phyloP scores from a whole-genome alignment of 1,140 invertebrate species.

The Aphelenchoides avenae region DNA sequence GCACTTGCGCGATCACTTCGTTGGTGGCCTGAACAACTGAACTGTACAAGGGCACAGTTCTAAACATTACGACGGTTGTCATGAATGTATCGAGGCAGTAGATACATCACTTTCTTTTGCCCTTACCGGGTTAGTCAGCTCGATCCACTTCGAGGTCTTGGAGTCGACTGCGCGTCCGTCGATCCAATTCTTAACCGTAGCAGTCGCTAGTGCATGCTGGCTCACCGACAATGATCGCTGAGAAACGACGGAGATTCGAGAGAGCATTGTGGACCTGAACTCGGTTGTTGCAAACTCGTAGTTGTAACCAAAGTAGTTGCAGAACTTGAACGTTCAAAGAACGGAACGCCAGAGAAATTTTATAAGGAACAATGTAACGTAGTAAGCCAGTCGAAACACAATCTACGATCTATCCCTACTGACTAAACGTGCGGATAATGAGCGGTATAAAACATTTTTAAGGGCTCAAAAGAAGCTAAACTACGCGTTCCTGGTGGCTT shows the following conservation, averaged over 20 bases:
- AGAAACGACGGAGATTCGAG: not conserved
- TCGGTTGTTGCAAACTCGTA: too few species aligned
- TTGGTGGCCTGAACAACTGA: slow-evolving; percentile 65
- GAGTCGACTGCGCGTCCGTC: slow-evolving; percentile 57
- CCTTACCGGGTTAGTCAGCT: slow-evolving; percentile 56
- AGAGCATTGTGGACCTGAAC: slow-evolving; percentile 19
- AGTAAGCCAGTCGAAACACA: too few species aligned
- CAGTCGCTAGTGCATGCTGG: not conserved
- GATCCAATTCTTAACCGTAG: slow-evolving; percentile 58
- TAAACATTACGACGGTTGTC: not conserved
- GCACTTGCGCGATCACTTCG: slow-evolving; percentile 74
- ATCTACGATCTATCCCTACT: too few species aligned
- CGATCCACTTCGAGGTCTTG: slow-evolving; percentile 56
- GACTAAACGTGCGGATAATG: too few species aligned
- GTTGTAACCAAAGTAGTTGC: too few species aligned
- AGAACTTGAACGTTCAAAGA: too few species aligned
- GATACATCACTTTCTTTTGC: not conserved
- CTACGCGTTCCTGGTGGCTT: too few species aligned
- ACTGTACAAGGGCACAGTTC: not conserved
- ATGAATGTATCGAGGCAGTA: too few species aligned
- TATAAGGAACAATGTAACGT: too few species aligned
- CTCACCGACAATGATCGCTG: slow-evolving; percentile 7
- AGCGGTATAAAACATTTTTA: too few species aligned
- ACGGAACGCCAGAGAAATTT: too few species aligned
- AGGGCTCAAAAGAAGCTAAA: too few species aligned